A percentile compares a stretch with the other conserved stretches of the same genome.
These are phyloP conservation scores for Sprattus sprattus DNA, from an alignment of 2,113 vertebrate genomes.

Conservation along the genomic window DNA sequence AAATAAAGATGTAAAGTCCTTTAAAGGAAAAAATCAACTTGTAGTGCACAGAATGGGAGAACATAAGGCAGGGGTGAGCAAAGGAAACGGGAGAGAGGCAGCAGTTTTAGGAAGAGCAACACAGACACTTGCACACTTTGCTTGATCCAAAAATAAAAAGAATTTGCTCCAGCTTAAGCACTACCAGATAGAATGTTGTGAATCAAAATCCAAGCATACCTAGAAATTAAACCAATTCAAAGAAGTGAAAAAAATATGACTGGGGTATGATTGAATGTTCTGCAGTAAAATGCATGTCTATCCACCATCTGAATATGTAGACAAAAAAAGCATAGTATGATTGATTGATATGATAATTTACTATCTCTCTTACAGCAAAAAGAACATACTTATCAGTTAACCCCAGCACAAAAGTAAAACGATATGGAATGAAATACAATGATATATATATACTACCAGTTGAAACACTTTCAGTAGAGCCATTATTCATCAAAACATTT, in stretches of 20 bases:
- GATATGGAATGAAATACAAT: too few species aligned
- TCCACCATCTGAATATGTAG: neutral
- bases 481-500: too few species aligned
- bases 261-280: neutral
- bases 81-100: neutral
- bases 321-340: too few species aligned
- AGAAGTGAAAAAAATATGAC: neutral
- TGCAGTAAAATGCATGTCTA: neutral
- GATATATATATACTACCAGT: too few species aligned
- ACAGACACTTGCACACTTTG: neutral
- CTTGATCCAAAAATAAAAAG: neutral
- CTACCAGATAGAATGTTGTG: neutral
- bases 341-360: too few species aligned
- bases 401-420: neutral
- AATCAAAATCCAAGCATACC: neutral
- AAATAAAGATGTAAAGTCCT: slow-evolving; percentile 18
- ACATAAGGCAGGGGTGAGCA: neutral
- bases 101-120: too few species aligned
- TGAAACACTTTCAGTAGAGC: too few species aligned
- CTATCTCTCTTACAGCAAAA: neutral
- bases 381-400: neutral
- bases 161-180: neutral
- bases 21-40: neutral
- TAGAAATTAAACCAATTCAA: neutral
- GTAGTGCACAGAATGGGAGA: neutral